A percentile compares a stretch with the other conserved stretches of the same genome.
Evolutionary conservation across 2,113 vertebrate genomes (phyloP).

Genomic region (Uropsilus gracilis): DNA sequence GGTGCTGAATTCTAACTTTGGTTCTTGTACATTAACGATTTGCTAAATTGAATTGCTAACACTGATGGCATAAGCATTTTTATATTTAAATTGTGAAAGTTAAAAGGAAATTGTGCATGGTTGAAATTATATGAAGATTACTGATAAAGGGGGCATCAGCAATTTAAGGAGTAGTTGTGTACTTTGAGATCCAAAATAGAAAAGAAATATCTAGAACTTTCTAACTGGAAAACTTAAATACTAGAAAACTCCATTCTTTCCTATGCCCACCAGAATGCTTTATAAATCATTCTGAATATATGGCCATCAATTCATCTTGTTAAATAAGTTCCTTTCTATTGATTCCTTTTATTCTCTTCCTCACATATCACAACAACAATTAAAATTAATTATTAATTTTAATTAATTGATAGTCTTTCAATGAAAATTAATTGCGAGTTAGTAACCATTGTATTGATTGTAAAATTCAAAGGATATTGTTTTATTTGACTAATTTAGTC

Average conservation of each 20-base stretch:
- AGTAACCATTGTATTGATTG: slow-evolving; percentile 42
- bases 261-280: not conserved
- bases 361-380: not conserved
- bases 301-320: not conserved
- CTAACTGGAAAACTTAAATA: not conserved
- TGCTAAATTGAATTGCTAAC: not conserved
- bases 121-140: not conserved
- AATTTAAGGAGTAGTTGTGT: not conserved
- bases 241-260: not conserved
- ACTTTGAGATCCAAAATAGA: not conserved
- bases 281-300: not conserved
- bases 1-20: not conserved
- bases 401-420: slow-evolving; percentile 26
- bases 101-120: not conserved
- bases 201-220: not conserved
- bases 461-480: slow-evolving; percentile 48
- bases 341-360: slow-evolving; percentile 43
- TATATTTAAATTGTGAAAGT: not conserved
- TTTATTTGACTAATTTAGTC: slow-evolving; percentile 55
- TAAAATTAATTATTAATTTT: slow-evolving; percentile 33
- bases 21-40: not conserved
- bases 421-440: slow-evolving; percentile 46
- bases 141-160: not conserved
- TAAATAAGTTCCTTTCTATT: not conserved
- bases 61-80: not conserved